Evolutionary conservation across 2,797 vertebrate species (phyloP).

Genomic region (Tokudaia muenninki): DNA sequence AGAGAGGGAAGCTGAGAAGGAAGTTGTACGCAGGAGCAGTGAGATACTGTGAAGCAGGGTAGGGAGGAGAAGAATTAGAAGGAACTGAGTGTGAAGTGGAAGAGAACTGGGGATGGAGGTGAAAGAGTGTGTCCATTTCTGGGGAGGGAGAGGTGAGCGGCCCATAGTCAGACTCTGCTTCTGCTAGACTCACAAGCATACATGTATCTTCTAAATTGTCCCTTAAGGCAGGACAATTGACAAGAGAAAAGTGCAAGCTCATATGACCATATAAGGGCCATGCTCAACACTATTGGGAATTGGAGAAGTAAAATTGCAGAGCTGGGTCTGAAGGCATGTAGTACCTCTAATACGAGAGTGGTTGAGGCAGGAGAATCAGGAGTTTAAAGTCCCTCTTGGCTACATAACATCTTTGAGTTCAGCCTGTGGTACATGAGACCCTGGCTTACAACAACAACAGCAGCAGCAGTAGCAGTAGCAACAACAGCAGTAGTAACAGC

Average conservation of each 20-base stretch:
- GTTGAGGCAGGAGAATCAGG: background rate
- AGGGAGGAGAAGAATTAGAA: background rate
- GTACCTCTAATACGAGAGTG: background rate
- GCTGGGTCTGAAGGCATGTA: background rate
- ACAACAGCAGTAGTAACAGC: background rate
- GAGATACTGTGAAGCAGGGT: background rate
- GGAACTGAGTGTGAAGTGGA: background rate
- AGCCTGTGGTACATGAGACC: background rate
- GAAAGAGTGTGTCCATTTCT: accelerated
- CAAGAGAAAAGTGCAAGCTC: background rate
- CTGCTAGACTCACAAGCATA: too few relatives aligned
- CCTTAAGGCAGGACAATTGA: background rate
- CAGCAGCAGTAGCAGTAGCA: background rate
- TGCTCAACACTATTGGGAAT: background rate
- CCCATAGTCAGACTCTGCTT: too few relatives aligned
- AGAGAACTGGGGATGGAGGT: background rate
- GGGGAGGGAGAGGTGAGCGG: background rate
- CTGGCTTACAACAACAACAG: background rate
- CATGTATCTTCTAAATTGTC: background rate
- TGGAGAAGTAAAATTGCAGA: background rate
- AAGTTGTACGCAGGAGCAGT: background rate
- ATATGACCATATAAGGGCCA: too few relatives aligned
- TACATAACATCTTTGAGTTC: too few relatives aligned
- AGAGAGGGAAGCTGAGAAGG: background rate
- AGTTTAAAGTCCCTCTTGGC: background rate